These are phyloP conservation scores for Nixonia krombeini DNA, from an alignment of 1,140 invertebrate species.

Conservation along the genomic window DNA sequence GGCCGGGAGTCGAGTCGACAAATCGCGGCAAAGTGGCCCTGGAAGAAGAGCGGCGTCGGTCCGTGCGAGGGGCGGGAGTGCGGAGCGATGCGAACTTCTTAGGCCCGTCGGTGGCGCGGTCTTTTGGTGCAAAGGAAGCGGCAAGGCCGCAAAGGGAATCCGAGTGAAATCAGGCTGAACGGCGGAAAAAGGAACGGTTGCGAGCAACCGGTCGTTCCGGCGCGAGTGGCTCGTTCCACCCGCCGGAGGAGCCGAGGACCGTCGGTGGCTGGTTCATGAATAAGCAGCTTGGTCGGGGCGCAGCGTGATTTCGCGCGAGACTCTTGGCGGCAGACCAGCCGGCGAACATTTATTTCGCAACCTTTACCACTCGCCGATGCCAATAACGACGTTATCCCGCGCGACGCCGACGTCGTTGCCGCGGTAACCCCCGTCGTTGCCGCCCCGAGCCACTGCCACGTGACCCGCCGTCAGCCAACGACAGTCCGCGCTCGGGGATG, in stretches of 20 bases:
- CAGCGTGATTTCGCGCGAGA: conserved; percentile 68
- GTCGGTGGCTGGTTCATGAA: conserved; percentile 57
- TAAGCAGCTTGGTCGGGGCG: conserved; percentile 61
- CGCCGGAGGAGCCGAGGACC: no score
- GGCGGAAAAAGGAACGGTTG: conserved; percentile 23
- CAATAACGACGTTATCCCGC: conserved; percentile 65
- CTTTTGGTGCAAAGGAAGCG: neutral
- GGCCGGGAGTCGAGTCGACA: no score
- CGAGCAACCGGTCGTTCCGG: conserved; percentile 20
- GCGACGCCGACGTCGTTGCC: conserved; percentile 59
- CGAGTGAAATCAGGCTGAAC: conserved; percentile 42
- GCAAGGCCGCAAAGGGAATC: conserved; percentile 23
- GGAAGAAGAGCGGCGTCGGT: no score
- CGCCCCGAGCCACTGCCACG: conserved; percentile 50
- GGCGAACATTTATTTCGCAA: conserved; percentile 69
- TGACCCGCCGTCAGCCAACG: conserved; percentile 58
- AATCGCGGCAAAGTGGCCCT: no score
- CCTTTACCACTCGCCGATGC: conserved; percentile 59
- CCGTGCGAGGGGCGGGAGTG: no score
- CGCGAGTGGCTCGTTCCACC: no score
- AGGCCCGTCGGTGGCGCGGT: no score
- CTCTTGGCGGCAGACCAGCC: conserved; percentile 70
- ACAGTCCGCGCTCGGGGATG: conserved; percentile 47
- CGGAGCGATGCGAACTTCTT: conserved; percentile 9
- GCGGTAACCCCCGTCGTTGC: conserved; percentile 55